These are phyloP conservation scores for Montipora foliosa DNA, from an alignment of 64 coral and sea anemone genomes.

Conservation along the genomic window DNA sequence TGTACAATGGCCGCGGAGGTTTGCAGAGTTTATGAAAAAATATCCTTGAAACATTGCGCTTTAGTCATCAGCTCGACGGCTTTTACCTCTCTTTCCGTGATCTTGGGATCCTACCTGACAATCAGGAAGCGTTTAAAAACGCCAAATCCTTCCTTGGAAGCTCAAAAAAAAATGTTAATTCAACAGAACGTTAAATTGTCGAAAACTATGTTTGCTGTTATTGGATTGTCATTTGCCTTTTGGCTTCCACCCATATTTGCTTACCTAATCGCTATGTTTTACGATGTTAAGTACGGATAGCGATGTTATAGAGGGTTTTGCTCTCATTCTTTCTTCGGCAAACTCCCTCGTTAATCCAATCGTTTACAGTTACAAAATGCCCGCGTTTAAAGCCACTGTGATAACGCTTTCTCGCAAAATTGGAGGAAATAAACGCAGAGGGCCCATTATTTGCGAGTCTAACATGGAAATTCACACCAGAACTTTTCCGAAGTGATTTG, in stretches of 20 bases:
- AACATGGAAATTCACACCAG: too few species aligned
- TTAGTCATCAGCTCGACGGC: neutral
- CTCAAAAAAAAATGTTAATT: neutral
- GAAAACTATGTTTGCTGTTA: conserved; percentile 14
- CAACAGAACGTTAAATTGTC: conserved; percentile 34
- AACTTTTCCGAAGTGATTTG: too few species aligned
- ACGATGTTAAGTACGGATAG: neutral
- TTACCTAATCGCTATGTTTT: neutral
- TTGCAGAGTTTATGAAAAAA: neutral
- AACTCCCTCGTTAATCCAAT: conserved; percentile 34
- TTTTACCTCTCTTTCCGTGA: neutral
- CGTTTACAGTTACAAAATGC: conserved; percentile 10
- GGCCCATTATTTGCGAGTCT: too few species aligned
- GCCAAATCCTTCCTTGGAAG: neutral
- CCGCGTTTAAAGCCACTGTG: neutral
- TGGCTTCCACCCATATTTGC: neutral
- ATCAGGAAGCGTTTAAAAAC: neutral
- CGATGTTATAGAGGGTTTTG: neutral
- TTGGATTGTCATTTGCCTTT: conserved; percentile 6
- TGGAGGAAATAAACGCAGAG: neutral
- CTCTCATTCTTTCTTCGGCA: neutral
- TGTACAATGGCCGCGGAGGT: neutral
- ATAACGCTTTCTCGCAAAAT: neutral
- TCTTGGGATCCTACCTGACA: neutral
- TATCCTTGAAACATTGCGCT: neutral